Percentiles rank a stretch among this genome's conserved stretches.
phyloP scores from a whole-genome alignment of 2,113 vertebrate genomes.

The Gambusia affinis region DNA sequence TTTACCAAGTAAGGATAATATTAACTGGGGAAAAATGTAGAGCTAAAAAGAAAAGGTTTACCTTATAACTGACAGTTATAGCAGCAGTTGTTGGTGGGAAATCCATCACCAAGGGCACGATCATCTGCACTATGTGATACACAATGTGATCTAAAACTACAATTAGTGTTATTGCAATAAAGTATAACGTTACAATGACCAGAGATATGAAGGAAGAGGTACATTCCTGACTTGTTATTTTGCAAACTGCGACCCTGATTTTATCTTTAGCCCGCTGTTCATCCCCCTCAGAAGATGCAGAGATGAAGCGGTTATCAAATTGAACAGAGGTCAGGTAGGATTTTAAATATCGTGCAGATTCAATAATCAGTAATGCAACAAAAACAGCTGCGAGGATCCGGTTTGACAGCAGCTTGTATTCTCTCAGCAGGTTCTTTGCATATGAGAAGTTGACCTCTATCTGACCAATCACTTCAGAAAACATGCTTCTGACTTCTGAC shows the following conservation, averaged over 20 bases:
- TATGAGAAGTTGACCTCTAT: constrained; percentile 82
- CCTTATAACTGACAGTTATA: constrained; percentile 82
- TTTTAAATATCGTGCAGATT: constrained; percentile 85
- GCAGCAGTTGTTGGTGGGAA: constrained; percentile 78
- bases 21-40: neutral
- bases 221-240: constrained; percentile 81
- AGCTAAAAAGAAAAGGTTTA: constrained; percentile 44
- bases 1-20: neutral
- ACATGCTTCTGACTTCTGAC: constrained; percentile 73
- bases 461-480: constrained; percentile 71
- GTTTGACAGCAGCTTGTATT: constrained; percentile 72
- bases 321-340: constrained; percentile 84
- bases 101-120: constrained; percentile 76
- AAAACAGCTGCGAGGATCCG: constrained; percentile 81
- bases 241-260: constrained; percentile 62
- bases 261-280: constrained; percentile 61
- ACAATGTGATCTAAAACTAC: constrained; percentile 82
- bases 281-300: constrained; percentile 51
- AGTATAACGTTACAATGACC: constrained; percentile 78
- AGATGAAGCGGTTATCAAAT: constrained; percentile 87
- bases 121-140: constrained; percentile 77
- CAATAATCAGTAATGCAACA: constrained; percentile 77
- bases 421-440: constrained; percentile 69
- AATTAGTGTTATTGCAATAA: constrained; percentile 73
- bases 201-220: constrained; percentile 74